Base-by-base conservation (phyloP, 2,888 invertebrate genomes). In the Oxycera nigricornis region DNA sequence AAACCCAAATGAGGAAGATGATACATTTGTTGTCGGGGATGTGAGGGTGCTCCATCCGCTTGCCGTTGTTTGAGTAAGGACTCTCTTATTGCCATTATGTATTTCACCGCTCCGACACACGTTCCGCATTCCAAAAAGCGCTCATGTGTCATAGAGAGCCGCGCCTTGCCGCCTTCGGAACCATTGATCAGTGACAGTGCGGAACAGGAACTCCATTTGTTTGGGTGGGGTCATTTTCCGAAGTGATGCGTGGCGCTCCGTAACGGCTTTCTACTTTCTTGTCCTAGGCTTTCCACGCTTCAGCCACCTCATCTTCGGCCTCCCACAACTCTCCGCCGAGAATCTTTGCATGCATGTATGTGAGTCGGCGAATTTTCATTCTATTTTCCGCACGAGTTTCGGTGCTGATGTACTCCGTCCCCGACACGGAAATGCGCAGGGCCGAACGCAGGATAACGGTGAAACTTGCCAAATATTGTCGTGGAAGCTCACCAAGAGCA, bases 221-320 rank as follows among this genome's bases (percentile, higher is more conserved):
- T 70, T 55, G 70, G 70, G 70, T 70, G 70, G 70, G 70, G 70
- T 70, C 70, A 24, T 55, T 11, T 41, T 70, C 24, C 55, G 35
- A 55, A 30, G 17, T 31, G 17, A 46, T 35, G 24, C 65, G 39
- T 41, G 22, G 31, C 14, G 46, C 7, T 70, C 52, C 70, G 55
- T 30, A 31, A 26, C 11, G 24, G 22, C 9, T 22, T 70, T 55
- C 14, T 50, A 20, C 30, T 46, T 50, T 68, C 55, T 52, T 70
- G 70, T 22, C 22, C 26, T 31, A n/a, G 55, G 70, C 55, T 28
- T 70, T 70, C 39, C 46, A 31, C 55, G 52, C 52, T 11, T 52
- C 35, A 55, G n/a, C 55, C 9, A 70, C 52, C 30, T 59, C 59
- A 9, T 52, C 20, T 70, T 11, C 55, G 9, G n/a, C 31, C 11